These are phyloP conservation scores for Pseudorhombus dupliciocellatus DNA, from an alignment of 2,113 vertebrate genomes.

Conservation along the genomic window DNA sequence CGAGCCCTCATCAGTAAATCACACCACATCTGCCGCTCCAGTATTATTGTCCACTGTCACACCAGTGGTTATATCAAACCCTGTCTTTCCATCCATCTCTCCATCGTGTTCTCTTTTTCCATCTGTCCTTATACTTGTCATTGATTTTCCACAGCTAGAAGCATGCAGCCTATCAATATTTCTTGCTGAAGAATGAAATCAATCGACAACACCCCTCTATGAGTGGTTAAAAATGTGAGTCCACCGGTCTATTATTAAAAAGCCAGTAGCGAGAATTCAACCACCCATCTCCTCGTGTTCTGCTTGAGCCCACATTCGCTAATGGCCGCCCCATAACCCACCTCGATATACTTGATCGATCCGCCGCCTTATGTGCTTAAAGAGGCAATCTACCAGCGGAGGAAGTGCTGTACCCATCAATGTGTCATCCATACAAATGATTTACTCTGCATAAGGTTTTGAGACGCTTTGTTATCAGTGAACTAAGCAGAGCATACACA, in stretches of 20 bases:
- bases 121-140: slow-evolving; percentile 35
- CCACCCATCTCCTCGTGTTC: slow-evolving; percentile 50
- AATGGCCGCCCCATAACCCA: slow-evolving; percentile 61
- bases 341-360: slow-evolving; percentile 55
- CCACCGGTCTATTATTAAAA: slow-evolving; percentile 68
- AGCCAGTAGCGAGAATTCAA: slow-evolving; percentile 49
- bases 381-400: slow-evolving; percentile 47
- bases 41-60: not conserved
- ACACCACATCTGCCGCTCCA: not conserved
- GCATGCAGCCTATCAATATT: slow-evolving; percentile 71
- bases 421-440: slow-evolving; percentile 12
- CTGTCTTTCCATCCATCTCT: not conserved
- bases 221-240: slow-evolving; percentile 68
- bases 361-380: slow-evolving; percentile 41
- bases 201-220: slow-evolving; percentile 50
- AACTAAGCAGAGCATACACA: not conserved
- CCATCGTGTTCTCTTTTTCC: slow-evolving; percentile 10
- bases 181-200: slow-evolving; percentile 66
- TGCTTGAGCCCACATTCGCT: slow-evolving; percentile 40
- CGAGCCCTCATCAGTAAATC: no score
- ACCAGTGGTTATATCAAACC: not conserved
- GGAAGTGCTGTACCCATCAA: slow-evolving; percentile 23
- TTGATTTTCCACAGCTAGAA: slow-evolving; percentile 70
- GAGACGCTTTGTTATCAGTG: slow-evolving; percentile 5
- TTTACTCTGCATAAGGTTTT: slow-evolving; percentile 17